Conservation (phyloP, 1,140 invertebrate genomes). For the Adoxophyes honmai region DNA sequence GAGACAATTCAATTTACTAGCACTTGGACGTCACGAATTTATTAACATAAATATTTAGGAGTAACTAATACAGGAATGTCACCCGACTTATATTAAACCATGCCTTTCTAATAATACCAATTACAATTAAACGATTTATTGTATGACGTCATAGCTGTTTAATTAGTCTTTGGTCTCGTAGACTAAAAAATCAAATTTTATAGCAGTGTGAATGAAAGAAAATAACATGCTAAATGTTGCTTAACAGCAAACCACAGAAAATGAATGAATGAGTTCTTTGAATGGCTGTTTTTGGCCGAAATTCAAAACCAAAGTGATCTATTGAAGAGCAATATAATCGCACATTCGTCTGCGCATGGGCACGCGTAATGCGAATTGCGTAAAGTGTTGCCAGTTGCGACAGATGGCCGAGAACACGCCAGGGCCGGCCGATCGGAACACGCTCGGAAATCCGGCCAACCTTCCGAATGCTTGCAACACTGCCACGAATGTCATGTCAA, state of each 20-base stretch:
- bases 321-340: too few species aligned
- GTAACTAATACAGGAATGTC: conserved; percentile 3
- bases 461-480: conserved; percentile 75
- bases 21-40: conserved; percentile 29
- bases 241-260: too few species aligned
- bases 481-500: conserved; percentile 7
- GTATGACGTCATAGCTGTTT: too few species aligned
- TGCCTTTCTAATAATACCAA: not conserved
- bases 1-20: conserved; percentile 35
- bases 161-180: too few species aligned
- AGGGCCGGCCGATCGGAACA: conserved; percentile 66
- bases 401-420: conserved; percentile 66
- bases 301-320: too few species aligned
- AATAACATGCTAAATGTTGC: too few species aligned
- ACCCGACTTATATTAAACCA: not conserved
- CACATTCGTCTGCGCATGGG: not conserved
- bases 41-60: conserved; percentile 8
- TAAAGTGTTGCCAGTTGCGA: conserved; percentile 45
- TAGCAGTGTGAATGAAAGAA: too few species aligned
- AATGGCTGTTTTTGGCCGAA: too few species aligned
- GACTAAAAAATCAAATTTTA: too few species aligned
- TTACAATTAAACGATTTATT: too few species aligned
- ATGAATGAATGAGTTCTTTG: too few species aligned
- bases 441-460: conserved; percentile 77
- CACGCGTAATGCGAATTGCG: conserved; percentile 40